Base-by-base conservation (phyloP, 2,797 vertebrate genomes). In the Zalophus californianus region DNA sequence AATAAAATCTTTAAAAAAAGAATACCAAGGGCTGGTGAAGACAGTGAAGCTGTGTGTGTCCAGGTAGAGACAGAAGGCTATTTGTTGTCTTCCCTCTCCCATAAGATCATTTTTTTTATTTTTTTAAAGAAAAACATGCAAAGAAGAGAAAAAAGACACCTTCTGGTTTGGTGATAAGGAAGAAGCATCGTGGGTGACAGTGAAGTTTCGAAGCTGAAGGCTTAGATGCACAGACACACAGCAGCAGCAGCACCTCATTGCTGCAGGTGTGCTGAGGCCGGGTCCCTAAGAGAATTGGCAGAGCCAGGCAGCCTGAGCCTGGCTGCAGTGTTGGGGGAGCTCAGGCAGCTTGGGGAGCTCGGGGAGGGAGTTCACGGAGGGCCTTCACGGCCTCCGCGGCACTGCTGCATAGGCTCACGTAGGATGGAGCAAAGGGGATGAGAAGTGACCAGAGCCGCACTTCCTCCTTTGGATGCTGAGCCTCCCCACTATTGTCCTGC, bases 371-470 rank as follows among this genome's bases (percentile, higher is more conserved):
- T 2, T 11, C 48, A 0, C 0, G 2, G 7, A 15, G 38, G 35
- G 20, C 27, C 15, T 35, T 15, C 23, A 0, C 0, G 2, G 50
- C 41, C 27, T 32, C 27, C 0, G 0, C 2, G 35, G 10, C 20
- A 12, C 66, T 50, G 44, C 52, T 2, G 20, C 32, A 35, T 38
- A 1, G 25, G 56, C 79, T 79, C 27, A 7, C 4, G 0, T 10
- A 10, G 48, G 27, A 2, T 5, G 1, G 60, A 68, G 32, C n/a
- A 82, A 7, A 20, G 5, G 14, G 21, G 32, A 12, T 3, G 0
- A 5, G 44, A 10, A 25, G n/a, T 44, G 79, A 58, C 18, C 48
- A 38, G 12, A 50, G 18, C 35, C 11, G n/a, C 48, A 3, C 12
- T 7, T 27, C 50, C 35, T 50, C 10, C 0, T 68, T 83, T 7